Evolutionary conservation across 2,888 invertebrate genomes (phyloP), one percentile per base, ranked within the genome.

Genomic region (Lithophane ornitopus): DNA sequence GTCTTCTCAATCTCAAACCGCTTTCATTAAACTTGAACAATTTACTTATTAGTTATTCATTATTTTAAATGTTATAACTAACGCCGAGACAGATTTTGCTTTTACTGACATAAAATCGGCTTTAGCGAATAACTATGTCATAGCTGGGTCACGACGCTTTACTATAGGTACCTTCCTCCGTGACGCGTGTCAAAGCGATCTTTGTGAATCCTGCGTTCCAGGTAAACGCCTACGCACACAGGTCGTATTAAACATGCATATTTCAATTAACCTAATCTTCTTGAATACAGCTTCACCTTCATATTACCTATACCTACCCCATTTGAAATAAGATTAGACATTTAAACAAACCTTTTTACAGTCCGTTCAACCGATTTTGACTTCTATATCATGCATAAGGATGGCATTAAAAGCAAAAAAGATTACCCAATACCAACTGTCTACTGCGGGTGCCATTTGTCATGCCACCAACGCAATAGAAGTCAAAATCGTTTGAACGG

Each of bases 11-110:
- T 71, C 16, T n/a, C 16, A 54, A 28, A 52, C 56, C 54, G 12
- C 28, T 73, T 68, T 78, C 39, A 78, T 74, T 76, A 71, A 76
- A 81, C 46, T 78, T 76, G 28, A 74, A 75, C 54, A 74, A 71
- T 71, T 72, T 65, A 59, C 73, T 67, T 66, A 78, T 85, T 73
- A 84, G 77, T 81, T 65, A 84, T 86, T 78, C 76, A 86, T 58
- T 73, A 75, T 70, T 85, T 78, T 72, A 61, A 74, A 62, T 68
- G 65, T 79, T 69, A 41, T n/a, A 70, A 52, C 59, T 62, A 65
- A 44, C 61, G 26, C 6, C 14, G 28, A 71, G 77, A 67, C 70
- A 58, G 70, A 78, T 77, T 84, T 84, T 44, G 61, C 75, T 61
- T 67, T 70, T 68, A n/a, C 39, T 70, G 56, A 70, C 46, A 68